These are phyloP conservation scores for Zootoca vivipara DNA, from an alignment of 2,113 vertebrate genomes.

Conservation along the genomic window DNA sequence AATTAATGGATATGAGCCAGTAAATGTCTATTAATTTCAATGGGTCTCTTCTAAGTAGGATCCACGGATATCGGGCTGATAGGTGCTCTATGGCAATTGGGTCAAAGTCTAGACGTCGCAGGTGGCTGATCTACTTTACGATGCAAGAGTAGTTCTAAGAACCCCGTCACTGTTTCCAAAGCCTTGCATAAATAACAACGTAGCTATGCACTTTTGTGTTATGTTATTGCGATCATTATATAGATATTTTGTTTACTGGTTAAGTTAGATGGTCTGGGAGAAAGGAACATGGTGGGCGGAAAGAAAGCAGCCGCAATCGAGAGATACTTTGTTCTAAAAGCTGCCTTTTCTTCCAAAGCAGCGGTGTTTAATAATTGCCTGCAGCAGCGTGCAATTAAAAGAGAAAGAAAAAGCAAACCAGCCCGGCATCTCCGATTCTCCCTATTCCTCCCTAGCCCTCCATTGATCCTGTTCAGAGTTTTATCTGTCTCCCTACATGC, in stretches of 20 bases:
- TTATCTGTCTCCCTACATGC: background rate
- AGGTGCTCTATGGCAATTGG: background rate
- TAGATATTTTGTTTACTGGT: background rate
- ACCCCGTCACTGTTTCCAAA: background rate
- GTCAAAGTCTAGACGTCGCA: background rate
- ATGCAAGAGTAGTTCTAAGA: background rate
- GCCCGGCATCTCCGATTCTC: background rate
- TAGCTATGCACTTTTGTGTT: background rate
- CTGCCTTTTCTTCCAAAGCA: background rate
- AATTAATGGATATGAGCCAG: too few species aligned
- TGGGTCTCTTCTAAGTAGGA: too few species aligned
- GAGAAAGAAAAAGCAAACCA: background rate
- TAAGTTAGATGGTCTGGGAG: conserved; percentile 19
- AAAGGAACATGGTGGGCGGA: conserved; percentile 23
- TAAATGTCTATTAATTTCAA: too few species aligned
- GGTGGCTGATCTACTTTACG: background rate
- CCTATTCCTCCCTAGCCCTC: background rate
- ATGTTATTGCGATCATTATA: background rate
- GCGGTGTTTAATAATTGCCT: background rate
- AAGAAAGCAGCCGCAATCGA: background rate
- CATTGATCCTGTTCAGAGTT: too few species aligned
- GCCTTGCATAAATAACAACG: too few species aligned
- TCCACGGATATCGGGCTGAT: too few species aligned
- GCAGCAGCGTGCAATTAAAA: too few species aligned
- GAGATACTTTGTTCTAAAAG: too few species aligned